Evolutionary conservation across 2,113 vertebrate genomes (phyloP).

Genomic region (Himantopus leucocephalus): DNA sequence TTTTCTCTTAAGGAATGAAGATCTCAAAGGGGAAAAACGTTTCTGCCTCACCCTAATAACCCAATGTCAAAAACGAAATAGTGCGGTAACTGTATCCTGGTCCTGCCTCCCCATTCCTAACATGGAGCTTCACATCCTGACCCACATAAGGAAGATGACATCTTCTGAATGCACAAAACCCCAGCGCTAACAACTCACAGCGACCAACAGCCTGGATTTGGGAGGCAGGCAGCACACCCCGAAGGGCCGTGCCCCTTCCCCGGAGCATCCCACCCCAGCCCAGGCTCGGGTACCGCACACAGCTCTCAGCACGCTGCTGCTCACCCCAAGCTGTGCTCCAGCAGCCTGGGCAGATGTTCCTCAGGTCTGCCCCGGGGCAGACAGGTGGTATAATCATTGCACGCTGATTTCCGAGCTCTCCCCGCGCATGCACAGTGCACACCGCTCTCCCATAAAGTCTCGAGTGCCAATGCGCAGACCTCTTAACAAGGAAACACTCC

Average conservation of each 20-base stretch:
- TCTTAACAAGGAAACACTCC: background rate
- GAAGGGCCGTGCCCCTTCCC: background rate
- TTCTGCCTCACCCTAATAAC: background rate
- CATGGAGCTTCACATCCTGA: background rate
- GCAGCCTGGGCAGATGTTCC: background rate
- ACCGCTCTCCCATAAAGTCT: background rate
- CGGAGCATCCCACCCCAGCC: background rate
- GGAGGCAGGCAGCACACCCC: background rate
- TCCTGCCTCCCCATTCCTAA: background rate
- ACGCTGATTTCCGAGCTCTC: background rate
- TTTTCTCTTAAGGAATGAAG: background rate
- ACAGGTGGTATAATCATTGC: background rate
- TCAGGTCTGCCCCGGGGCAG: background rate
- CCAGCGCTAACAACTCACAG: background rate
- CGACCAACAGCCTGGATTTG: background rate
- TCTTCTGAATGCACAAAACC: background rate
- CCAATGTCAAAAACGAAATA: background rate
- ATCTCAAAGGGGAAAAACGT: background rate
- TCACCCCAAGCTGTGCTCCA: background rate
- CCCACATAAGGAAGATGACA: background rate
- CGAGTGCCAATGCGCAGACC: rapidly evolving
- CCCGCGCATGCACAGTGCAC: background rate
- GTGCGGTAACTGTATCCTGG: background rate
- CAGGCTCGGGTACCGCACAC: rapidly evolving
- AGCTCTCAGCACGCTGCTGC: background rate